Base-by-base conservation (phyloP, 2,797 vertebrate species). In the Rhinogobio ventralis region DNA sequence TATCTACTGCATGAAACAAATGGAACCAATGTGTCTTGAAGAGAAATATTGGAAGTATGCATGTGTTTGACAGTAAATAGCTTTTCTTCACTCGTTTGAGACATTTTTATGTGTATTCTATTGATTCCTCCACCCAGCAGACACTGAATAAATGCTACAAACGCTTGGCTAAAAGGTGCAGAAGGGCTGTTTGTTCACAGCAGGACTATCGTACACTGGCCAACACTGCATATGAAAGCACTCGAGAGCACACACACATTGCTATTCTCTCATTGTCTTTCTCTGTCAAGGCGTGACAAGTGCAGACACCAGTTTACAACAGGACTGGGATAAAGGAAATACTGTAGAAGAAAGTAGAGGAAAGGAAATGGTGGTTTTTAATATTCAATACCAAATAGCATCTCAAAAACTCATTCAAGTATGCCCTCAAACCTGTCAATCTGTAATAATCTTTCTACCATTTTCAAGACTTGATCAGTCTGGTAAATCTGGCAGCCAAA, bases 321-420 rank as follows among this genome's bases (percentile, higher is more conserved):
- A 80, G 36, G 84, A 84, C 57, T 81, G 86, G 86, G 82, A 78
- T 81, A 67, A 86, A 84, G 85, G 86, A 87, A 85, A 83, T 71
- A 79, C 75, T 86, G 78, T 66, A 84, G 67, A 66, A 85, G 39
- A 46, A 79, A 85, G 67, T 57, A 86, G 57, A 75, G 83, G 39
- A 49, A 66, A 86, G 67, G 51, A 91, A 90, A 88, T 36, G 13
- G 42, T 87, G 72, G 69, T 73, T 51, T 84, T 88, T 75, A 66
- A 82, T 80, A 60, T 85, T 82, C 69, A 83, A 7, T 28, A 28
- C 42, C 5, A 79, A 64, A 64, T 30, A 46, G 3, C 17, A 30
- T 46, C 17, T 46, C 30, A 39, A 39, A 39, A 57, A n/a, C 14
- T 36, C 36, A 19, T 25, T 8, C 13, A 42, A 42, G 42, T 77